A percentile compares a stretch with the other conserved stretches of the same genome.
These are phyloP conservation scores for Nipponia nippon DNA, from an alignment of 2,113 vertebrate species.

Conservation along the genomic window DNA sequence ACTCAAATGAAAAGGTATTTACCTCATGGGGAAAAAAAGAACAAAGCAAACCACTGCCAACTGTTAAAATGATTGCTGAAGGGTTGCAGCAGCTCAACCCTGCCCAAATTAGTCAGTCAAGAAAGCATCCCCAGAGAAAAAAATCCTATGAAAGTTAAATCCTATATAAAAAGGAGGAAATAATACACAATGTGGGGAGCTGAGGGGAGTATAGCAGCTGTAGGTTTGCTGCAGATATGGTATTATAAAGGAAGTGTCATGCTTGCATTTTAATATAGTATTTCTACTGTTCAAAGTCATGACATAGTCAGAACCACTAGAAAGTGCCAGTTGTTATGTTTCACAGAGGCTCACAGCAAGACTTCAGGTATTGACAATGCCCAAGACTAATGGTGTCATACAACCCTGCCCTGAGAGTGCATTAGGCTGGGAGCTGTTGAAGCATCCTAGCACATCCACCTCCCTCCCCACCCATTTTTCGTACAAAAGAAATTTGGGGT, in stretches of 20 bases:
- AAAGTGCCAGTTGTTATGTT: neutral
- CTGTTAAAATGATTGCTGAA: neutral
- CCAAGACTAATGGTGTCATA: neutral
- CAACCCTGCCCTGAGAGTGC: accelerated
- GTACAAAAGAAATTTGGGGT: neutral
- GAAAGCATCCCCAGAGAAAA: neutral
- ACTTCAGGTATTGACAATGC: neutral
- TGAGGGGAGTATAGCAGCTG: neutral
- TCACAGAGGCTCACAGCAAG: neutral
- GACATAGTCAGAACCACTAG: neutral
- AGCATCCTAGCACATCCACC: neutral
- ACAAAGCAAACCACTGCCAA: neutral
- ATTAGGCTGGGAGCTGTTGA: accelerated
- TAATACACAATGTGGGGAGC: neutral
- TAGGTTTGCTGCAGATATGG: neutral
- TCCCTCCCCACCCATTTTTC: neutral
- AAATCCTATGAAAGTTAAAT: neutral
- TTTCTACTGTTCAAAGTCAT: neutral
- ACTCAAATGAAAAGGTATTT: neutral
- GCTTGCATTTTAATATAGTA: neutral
- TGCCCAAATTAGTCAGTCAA: neutral
- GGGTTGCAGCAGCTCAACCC: neutral
- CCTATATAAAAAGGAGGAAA: neutral
- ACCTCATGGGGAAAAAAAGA: neutral
- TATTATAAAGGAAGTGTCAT: neutral